Evolutionary conservation across 23 tunicate genomes (phyloP), one percentile per base, ranked within the genome.

Genomic region (Clavelina lepadiformis): DNA sequence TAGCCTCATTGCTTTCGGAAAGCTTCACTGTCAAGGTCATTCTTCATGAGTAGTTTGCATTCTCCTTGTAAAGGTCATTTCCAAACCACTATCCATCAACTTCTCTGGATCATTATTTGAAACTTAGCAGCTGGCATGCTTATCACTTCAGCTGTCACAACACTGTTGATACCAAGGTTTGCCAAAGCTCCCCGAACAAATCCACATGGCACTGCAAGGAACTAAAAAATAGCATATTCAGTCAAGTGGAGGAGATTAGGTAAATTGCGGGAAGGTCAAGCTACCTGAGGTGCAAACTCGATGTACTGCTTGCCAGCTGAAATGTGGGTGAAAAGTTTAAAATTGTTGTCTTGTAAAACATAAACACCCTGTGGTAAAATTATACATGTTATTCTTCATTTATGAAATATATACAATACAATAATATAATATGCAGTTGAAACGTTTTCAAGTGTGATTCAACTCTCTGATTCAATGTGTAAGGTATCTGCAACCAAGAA

Each of bases 131-230:
- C 76, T 15, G 98, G 98, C 79, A 93, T 69, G 41, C 58, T 69
- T 15, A 62, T 72, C 24, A 85, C 94, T 67, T 93, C 98, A 20
- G 93, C 93, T 23, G 94, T 84, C 18, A 93, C 98, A 56, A 83
- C 37, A 61, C 93, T 85, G 70, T 77, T 93, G 30, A 93, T 52
- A 0, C 93, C 92, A 18, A 93, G 65, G 37, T 73, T 78, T 23
- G 77, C 84, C 38, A 93, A 57, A 1, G 81, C 98, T n/a, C 98
- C 98, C 44, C 98, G 41, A 18, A 93, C 78, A 38, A 78, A 80
- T 31, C 98, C 98, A 68, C 94, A 93, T 26, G 98, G 79, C 31
- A 83, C 28, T 4, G 98, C 98, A 27, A 93, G 54, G 74, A 78
- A 93, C 82, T 84, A 63, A 15, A 26, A 38, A 3, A 51, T 15